Evolutionary conservation across 2,797 vertebrate genomes (phyloP).

Genomic region (Coendou prehensilis): DNA sequence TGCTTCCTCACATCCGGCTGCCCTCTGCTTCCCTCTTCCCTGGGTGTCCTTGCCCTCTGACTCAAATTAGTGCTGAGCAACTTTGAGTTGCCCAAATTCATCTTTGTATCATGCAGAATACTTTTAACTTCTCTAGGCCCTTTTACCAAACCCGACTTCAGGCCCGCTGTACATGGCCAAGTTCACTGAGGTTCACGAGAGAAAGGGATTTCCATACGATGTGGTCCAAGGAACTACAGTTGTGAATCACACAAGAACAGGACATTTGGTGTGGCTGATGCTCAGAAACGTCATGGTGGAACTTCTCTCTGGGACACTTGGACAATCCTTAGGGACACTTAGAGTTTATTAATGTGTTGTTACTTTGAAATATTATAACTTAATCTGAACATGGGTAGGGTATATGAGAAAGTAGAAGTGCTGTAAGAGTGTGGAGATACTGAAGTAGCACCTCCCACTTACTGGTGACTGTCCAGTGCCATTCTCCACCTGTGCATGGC

Average conservation of each 20-base stretch:
- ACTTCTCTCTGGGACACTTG: not conserved
- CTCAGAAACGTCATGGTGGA: not conserved
- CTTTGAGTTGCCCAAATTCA: not conserved
- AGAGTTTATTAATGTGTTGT: not conserved
- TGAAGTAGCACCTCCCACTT: too few species aligned
- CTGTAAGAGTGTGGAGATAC: not conserved
- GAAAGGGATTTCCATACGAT: not conserved
- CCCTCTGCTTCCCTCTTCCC: not conserved
- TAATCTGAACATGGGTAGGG: not conserved
- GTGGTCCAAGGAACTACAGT: rapidly evolving
- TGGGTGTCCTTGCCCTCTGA: rapidly evolving
- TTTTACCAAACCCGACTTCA: not conserved
- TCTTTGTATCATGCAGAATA: not conserved
- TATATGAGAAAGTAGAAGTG: not conserved
- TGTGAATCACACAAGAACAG: not conserved
- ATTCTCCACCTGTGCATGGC: not conserved
- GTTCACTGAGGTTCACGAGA: not conserved
- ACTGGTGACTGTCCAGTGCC: not conserved
- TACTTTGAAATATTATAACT: not conserved
- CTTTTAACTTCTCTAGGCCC: not conserved
- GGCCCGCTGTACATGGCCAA: not conserved
- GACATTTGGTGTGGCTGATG: not conserved
- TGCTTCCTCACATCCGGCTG: not conserved
- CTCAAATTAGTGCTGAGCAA: not conserved
- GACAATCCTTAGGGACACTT: not conserved